These are phyloP conservation scores for Natrix natrix DNA, from an alignment of 2,797 vertebrate species.

Conservation along the genomic window DNA sequence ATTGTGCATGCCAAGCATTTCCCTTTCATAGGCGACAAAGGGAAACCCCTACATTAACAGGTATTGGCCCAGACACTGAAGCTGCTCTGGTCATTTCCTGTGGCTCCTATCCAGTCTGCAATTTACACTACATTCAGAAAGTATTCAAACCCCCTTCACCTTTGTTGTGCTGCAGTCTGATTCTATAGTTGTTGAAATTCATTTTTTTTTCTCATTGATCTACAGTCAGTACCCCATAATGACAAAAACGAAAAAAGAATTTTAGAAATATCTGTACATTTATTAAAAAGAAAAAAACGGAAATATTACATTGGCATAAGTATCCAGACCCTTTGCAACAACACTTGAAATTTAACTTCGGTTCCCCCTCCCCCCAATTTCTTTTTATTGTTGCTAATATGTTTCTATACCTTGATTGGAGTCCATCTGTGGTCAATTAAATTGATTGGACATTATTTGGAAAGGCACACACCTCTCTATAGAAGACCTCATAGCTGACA, in stretches of 20 bases:
- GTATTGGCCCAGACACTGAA: slow-evolving; percentile 21
- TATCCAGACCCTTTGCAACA: background rate
- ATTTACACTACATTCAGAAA: background rate
- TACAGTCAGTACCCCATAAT: background rate
- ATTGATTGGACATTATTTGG: background rate
- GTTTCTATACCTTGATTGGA: background rate
- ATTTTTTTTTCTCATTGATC: too few relatives aligned
- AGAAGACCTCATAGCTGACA: background rate
- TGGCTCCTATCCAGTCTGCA: slow-evolving; percentile 13
- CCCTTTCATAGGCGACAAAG: slow-evolving; percentile 22
- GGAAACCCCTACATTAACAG: slow-evolving; percentile 18
- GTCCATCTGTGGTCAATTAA: background rate
- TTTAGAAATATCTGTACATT: background rate
- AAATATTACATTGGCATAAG: background rate
- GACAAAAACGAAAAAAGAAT: background rate
- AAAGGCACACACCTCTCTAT: background rate
- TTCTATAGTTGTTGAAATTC: background rate
- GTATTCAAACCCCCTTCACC: background rate
- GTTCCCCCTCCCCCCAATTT: background rate
- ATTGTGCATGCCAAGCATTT: slow-evolving; percentile 24
- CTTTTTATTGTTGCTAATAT: background rate
- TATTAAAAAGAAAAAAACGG: too few relatives aligned
- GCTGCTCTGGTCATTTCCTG: slow-evolving; percentile 24
- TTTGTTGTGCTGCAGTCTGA: background rate
- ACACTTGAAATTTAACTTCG: too few relatives aligned